Conservation (phyloP, 1,140 invertebrate genomes). For the Drosophila setifemur region DNA sequence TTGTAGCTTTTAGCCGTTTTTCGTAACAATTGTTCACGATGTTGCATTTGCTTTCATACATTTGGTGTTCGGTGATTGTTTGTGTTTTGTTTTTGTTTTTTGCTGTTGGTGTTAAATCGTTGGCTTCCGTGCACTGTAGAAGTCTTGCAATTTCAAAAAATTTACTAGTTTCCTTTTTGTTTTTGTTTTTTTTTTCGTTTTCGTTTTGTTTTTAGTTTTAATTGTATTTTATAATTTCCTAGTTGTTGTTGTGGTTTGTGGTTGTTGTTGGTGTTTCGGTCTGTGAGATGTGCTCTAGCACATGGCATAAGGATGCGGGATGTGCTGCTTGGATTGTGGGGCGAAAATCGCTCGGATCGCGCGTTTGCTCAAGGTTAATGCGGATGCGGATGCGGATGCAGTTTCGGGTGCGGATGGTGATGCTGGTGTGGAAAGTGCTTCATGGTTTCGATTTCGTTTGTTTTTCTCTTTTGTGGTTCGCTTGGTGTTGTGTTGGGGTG, state of each 20-base stretch:
- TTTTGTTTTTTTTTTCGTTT: conserved; percentile 72
- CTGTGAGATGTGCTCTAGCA: conserved; percentile 43
- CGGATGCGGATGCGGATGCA: conserved; percentile 15
- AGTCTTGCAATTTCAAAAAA: conserved; percentile 65
- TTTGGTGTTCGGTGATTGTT: conserved; percentile 35
- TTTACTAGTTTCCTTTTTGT: conserved; percentile 67
- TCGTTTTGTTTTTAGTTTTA: conserved; percentile 34
- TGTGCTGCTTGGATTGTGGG: conserved; percentile 5
- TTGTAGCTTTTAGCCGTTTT: conserved; percentile 24
- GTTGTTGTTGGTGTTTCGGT: conserved; percentile 46
- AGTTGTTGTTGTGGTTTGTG: conserved; percentile 53
- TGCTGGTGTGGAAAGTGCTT: conserved; percentile 14
- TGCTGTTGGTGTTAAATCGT: conserved; percentile 20
- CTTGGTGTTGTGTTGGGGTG: conserved; percentile 9
- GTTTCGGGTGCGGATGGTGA: conserved; percentile 4
- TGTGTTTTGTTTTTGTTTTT: conserved; percentile 2
- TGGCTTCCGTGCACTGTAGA: conserved; percentile 55
- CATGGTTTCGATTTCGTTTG: too few species aligned
- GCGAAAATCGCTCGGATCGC: conserved; percentile 30
- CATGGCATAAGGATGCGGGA: conserved; percentile 17
- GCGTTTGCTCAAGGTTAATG: conserved; percentile 40
- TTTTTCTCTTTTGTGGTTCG: not conserved
- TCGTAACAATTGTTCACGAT: not conserved
- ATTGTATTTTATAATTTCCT: conserved; percentile 76
- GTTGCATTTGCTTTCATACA: conserved; percentile 24